Base-by-base conservation (phyloP, 1,140 invertebrate genomes). In the Anoplolepis gracilipes region DNA sequence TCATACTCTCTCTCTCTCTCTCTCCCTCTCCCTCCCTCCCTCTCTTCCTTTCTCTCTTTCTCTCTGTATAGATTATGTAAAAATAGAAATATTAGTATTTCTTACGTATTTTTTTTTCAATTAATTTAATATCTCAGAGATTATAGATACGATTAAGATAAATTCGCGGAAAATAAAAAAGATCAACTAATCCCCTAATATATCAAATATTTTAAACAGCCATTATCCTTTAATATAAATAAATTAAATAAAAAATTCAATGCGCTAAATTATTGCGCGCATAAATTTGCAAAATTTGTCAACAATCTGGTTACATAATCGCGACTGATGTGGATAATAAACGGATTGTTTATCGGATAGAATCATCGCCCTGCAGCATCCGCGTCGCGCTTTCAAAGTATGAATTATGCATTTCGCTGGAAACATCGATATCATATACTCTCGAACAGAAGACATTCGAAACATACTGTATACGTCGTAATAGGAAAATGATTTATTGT, bases 381-480 rank as follows among this genome's bases (percentile, higher is more conserved):
- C 49, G 22, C 22, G 30, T 65, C 42, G 39, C 49, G 22, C 30
- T 84, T 59, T 72, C 85, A 53, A 62, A n/a, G 28, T 28, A 87
- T 87, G 85, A 88, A 88, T 88, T 87, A 87, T 88, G 64, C 65
- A 88, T 84, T 69, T 65, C 13, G 42, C 33, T 39, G 42, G 22
- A 46, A 73, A 55, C 55, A 87, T 88, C 85, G 72, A 88, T 75
- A 81, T 81, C 16, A 19, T 4, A 49, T 70, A 25, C 36, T 57
- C 11, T 49, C 59, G 62, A 76, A 84, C 79, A 84, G 25, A 65
- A 36, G 55, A 46, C 36, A 62, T 75, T 72, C 65, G 30, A n/a
- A 59, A 16, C 46, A 25, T 39, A 39, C 75, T 72, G 72, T n/a
- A n/a, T n/a, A n/a, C n/a, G n/a, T 70, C 49, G 6, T 11, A 46